A percentile compares a stretch with the other conserved stretches of the same genome.
These are phyloP conservation scores for Laticauda colubrina DNA, from an alignment of 2,113 vertebrate species.

Conservation along the genomic window DNA sequence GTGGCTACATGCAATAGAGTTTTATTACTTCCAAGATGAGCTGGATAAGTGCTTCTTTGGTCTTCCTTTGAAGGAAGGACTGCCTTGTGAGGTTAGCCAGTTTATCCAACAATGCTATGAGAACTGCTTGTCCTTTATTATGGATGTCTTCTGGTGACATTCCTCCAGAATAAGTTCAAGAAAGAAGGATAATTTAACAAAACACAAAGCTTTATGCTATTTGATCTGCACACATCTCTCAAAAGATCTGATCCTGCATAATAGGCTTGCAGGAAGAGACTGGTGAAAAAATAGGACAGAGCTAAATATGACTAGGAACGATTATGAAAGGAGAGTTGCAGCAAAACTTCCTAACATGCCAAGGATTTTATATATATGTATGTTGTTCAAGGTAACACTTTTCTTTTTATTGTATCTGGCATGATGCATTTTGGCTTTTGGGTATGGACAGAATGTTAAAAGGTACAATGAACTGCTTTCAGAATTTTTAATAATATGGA, in stretches of 20 bases:
- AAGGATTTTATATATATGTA: background rate
- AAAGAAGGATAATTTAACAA: background rate
- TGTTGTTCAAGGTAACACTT: background rate
- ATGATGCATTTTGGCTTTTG: background rate
- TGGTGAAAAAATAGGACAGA: background rate
- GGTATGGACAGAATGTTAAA: background rate
- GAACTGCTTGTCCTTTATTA: background rate
- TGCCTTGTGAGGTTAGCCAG: background rate
- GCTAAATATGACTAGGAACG: background rate
- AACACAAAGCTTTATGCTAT: background rate
- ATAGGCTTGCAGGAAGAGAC: background rate
- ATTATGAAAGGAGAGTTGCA: background rate
- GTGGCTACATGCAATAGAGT: background rate
- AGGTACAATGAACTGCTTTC: background rate
- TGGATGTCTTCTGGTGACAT: background rate
- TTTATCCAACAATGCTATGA: background rate
- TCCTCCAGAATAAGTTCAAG: background rate
- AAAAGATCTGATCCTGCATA: background rate
- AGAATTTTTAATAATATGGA: background rate
- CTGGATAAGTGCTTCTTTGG: background rate
- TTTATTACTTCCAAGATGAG: background rate
- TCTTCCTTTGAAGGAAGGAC: background rate
- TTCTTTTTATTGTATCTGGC: background rate
- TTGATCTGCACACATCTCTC: background rate
- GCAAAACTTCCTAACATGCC: background rate